Evolutionary conservation across 2,113 vertebrate species (phyloP).

Genomic region (Carassius gibelio): DNA sequence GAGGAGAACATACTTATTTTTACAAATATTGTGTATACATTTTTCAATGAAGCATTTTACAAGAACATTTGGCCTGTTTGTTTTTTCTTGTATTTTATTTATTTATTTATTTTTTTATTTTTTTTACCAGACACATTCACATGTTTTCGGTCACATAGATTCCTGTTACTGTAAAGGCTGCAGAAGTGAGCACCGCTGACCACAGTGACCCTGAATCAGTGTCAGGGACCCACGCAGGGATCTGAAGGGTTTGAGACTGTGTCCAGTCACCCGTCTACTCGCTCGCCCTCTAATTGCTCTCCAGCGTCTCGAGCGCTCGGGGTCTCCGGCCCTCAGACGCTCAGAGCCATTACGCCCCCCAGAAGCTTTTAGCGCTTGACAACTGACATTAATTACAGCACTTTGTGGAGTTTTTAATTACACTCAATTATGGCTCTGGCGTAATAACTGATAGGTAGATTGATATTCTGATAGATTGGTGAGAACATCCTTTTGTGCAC

Average conservation of each 20-base stretch:
- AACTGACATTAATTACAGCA: constrained; percentile 80
- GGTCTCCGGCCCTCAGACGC: constrained; percentile 60
- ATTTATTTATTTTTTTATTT: background rate
- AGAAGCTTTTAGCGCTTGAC: constrained; percentile 67
- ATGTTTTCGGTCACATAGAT: background rate
- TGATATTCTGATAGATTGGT: constrained; percentile 73
- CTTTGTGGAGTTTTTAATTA: constrained; percentile 76
- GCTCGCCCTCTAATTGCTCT: constrained; percentile 55
- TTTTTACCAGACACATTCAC: background rate
- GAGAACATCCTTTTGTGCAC: constrained; percentile 68
- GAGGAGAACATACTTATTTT: no score
- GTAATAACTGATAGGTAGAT: constrained; percentile 78
- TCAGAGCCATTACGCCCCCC: constrained; percentile 65
- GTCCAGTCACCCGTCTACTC: constrained; percentile 43
- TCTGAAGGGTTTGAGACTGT: background rate
- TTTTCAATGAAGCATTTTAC: no score
- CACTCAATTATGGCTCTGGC: constrained; percentile 72
- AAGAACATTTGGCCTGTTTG: no score
- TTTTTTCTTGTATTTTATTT: no score
- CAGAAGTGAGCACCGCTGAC: background rate
- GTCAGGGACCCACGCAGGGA: background rate
- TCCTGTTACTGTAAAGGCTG: background rate
- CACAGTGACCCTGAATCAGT: background rate
- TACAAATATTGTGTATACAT: no score
- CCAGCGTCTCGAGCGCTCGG: constrained; percentile 56